These are phyloP conservation scores for Pseudomugil tenellus DNA, from an alignment of 2,797 vertebrate species.

Conservation along the genomic window DNA sequence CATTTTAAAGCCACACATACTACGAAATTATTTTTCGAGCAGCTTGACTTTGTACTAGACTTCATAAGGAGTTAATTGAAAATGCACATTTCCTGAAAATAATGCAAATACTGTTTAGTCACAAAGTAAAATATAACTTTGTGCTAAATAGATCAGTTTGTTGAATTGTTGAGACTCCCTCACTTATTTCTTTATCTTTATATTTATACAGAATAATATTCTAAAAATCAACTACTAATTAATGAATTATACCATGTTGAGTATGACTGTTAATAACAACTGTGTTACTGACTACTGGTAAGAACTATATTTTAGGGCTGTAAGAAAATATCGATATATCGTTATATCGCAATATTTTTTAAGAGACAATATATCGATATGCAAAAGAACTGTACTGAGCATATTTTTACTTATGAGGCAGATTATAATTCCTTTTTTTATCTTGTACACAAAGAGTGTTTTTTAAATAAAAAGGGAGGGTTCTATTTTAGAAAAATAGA, in stretches of 20 bases:
- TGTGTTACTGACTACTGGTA: too few relatives aligned
- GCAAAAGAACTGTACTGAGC: too few relatives aligned
- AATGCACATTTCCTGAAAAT: not conserved
- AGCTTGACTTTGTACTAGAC: not conserved
- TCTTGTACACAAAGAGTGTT: too few relatives aligned
- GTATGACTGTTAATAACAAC: too few relatives aligned
- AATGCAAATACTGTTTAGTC: not conserved
- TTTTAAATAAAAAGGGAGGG: too few relatives aligned
- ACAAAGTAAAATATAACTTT: not conserved
- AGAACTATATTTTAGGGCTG: too few relatives aligned
- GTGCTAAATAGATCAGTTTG: not conserved
- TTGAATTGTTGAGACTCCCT: not conserved
- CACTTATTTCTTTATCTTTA: not conserved
- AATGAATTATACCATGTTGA: not conserved
- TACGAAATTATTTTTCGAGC: not conserved
- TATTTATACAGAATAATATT: constrained; percentile 1
- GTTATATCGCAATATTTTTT: too few relatives aligned
- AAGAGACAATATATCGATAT: too few relatives aligned
- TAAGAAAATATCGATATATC: too few relatives aligned
- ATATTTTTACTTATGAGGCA: too few relatives aligned
- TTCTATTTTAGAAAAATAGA: too few relatives aligned
- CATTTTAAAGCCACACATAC: not conserved
- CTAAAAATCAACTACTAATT: not conserved
- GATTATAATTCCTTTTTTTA: too few relatives aligned
- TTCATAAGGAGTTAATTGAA: not conserved